phyloP scores from a whole-genome alignment of 2,888 invertebrate genomes.

The Aleiodes leptofemur region DNA sequence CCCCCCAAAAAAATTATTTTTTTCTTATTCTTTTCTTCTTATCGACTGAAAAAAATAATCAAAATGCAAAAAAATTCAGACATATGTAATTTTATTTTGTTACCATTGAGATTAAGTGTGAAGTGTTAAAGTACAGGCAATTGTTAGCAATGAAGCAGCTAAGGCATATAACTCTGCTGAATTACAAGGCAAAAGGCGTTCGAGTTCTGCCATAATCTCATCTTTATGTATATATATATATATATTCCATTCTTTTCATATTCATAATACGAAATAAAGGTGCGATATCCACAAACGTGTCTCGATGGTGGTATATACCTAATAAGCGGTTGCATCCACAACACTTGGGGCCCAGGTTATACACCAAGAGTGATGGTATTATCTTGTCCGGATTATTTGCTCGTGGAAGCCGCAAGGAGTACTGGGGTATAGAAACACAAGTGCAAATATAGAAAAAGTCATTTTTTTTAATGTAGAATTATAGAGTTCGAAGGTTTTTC shows the following conservation, averaged over 20 bases:
- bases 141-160: conserved; percentile 16
- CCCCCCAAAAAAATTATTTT: too few relatives aligned
- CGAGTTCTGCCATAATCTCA: conserved; percentile 11
- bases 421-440: conserved; percentile 6
- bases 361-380: conserved; percentile 17
- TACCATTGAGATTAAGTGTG: conserved; percentile 14
- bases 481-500: not conserved
- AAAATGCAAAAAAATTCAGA: not conserved
- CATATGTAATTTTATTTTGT: conserved; percentile 1
- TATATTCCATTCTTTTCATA: not conserved
- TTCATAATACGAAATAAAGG: conserved; percentile 15
- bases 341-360: conserved; percentile 13
- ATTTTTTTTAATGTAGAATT: not conserved
- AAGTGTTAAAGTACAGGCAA: conserved; percentile 24
- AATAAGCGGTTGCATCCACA: conserved; percentile 34
- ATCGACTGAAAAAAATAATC: too few relatives aligned
- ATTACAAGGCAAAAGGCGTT: conserved; percentile 16
- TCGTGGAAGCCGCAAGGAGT: conserved; percentile 34
- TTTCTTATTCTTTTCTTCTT: too few relatives aligned
- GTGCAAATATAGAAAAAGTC: conserved; percentile 24
- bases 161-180: not conserved
- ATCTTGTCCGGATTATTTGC: conserved; percentile 27
- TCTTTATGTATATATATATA: not conserved
- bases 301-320: conserved; percentile 1
- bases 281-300: conserved; percentile 33